These are phyloP conservation scores for Pyrocoelia pectoralis DNA, from an alignment of 2,888 invertebrate genomes.

Conservation along the genomic window DNA sequence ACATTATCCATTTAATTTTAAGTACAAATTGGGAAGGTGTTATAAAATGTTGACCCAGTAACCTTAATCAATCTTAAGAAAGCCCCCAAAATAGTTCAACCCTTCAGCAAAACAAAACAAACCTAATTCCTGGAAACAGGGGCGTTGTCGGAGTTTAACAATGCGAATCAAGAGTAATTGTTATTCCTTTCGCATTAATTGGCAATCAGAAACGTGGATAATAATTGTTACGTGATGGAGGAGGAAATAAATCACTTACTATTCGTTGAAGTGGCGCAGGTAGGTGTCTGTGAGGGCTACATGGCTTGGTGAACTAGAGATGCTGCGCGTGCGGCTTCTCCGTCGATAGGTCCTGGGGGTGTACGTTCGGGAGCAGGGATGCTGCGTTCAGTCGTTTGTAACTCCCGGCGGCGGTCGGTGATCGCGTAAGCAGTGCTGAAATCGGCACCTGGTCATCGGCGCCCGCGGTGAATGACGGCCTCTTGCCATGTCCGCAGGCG, in stretches of 20 bases:
- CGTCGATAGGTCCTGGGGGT: constrained; percentile 44
- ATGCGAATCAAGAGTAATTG: neutral
- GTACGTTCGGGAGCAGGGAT: constrained; percentile 42
- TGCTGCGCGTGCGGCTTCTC: constrained; percentile 46
- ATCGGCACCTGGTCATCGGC: constrained; percentile 52
- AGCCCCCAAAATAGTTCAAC: neutral
- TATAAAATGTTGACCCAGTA: neutral
- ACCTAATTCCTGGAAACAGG: neutral
- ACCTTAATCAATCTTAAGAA: neutral
- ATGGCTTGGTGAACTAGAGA: constrained; percentile 37
- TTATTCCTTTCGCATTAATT: neutral
- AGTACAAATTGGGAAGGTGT: neutral
- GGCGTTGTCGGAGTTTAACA: constrained; percentile 1
- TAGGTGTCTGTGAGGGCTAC: constrained; percentile 37
- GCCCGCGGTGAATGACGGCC: constrained; percentile 53
- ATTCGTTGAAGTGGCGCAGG: constrained; percentile 38
- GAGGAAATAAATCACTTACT: constrained; percentile 33
- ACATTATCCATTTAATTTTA: too few relatives aligned
- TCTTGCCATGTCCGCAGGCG: constrained; percentile 55
- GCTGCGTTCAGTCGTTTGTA: constrained; percentile 43
- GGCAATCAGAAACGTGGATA: constrained; percentile 8
- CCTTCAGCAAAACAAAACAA: neutral
- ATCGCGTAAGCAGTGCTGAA: constrained; percentile 47
- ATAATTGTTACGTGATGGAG: constrained; percentile 13
- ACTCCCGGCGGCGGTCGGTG: constrained; percentile 38